A percentile compares a stretch with the other conserved stretches of the same genome.
phyloP scores from a whole-genome alignment of 2,888 invertebrate species.

The Hirtodrosophila confusa region DNA sequence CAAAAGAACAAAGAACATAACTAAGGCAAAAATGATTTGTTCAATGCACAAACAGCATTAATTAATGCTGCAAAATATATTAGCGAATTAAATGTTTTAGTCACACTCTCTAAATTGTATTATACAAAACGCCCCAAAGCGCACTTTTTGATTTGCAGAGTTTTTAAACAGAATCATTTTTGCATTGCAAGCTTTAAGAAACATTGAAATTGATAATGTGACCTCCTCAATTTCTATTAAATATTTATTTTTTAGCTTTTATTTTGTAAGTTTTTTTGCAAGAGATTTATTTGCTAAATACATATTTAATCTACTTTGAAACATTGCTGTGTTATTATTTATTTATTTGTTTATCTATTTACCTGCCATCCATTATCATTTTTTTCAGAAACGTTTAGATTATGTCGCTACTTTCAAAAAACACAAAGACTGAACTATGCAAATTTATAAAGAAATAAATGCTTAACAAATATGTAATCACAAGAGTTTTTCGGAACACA shows the following conservation, averaged over 20 bases:
- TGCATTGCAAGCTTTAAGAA: constrained; percentile 65
- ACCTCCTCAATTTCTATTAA: constrained; percentile 24
- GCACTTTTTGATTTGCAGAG: constrained; percentile 45
- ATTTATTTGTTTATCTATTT: constrained; percentile 24
- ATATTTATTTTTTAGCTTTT: constrained; percentile 50
- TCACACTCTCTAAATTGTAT: constrained; percentile 63
- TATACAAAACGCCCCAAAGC: constrained; percentile 60
- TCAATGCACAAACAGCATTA: constrained; percentile 61
- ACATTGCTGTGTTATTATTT: constrained; percentile 13
- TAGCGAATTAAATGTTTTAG: constrained; percentile 17
- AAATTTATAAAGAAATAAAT: constrained; percentile 43
- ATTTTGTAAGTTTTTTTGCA: constrained; percentile 41
- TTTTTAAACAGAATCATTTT: constrained; percentile 6
- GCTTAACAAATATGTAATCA: constrained; percentile 32
- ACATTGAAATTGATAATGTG: constrained; percentile 38
- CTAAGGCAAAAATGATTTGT: constrained; percentile 33
- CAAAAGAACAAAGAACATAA: constrained; percentile 37
- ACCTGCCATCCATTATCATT: background rate
- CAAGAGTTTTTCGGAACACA: constrained; percentile 35
- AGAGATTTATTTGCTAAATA: constrained; percentile 43
- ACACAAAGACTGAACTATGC: constrained; percentile 62
- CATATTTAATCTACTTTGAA: constrained; percentile 45
- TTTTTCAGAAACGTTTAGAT: constrained; percentile 5
- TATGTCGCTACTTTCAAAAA: constrained; percentile 32
- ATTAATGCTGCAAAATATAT: constrained; percentile 13